phyloP scores from a whole-genome alignment of 1,140 invertebrate genomes.

The Drosophila varians region DNA sequence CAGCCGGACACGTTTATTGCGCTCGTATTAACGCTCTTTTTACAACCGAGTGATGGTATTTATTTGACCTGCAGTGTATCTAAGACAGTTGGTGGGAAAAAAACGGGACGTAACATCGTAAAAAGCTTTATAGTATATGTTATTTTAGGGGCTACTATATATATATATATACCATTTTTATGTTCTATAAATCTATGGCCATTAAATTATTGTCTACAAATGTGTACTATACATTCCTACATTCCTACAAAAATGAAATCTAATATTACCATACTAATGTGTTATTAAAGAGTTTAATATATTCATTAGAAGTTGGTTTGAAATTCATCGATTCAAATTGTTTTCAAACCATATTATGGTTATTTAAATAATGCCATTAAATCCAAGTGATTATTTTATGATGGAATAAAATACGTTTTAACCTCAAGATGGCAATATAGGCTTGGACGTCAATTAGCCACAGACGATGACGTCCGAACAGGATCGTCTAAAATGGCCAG shows the following conservation, averaged over 20 bases:
- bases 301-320: background rate
- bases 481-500: conserved; percentile 1
- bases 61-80: conserved; percentile 43
- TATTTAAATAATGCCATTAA: background rate
- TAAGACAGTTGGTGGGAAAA: conserved; percentile 11
- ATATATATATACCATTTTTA: background rate
- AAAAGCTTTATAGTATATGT: no score
- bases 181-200: background rate
- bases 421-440: background rate
- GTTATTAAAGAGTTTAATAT: background rate
- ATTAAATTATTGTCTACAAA: background rate
- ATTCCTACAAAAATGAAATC: no score
- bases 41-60: conserved; percentile 64
- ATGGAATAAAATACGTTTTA: background rate
- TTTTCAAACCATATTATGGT: background rate
- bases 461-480: conserved; percentile 38
- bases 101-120: background rate
- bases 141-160: background rate
- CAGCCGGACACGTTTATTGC: conserved; percentile 63
- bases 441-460: conserved; percentile 55
- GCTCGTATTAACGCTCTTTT: conserved; percentile 68
- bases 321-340: background rate
- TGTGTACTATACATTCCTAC: no score
- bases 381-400: background rate
- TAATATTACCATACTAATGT: background rate